These are phyloP conservation scores for Sarcophaga peregrina DNA, from an alignment of 1,140 invertebrate genomes.

Conservation along the genomic window DNA sequence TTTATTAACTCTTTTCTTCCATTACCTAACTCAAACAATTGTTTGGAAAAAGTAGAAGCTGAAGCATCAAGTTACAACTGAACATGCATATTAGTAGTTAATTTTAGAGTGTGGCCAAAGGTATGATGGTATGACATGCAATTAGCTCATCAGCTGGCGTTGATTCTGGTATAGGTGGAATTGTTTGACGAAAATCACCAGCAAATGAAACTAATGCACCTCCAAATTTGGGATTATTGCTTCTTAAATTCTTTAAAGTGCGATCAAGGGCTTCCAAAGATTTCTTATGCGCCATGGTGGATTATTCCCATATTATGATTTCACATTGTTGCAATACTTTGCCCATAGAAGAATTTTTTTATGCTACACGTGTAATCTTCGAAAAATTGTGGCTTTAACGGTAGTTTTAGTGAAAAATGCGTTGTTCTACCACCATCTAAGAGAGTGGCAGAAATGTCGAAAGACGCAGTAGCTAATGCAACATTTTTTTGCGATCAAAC, in stretches of 20 bases:
- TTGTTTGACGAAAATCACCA: conserved; percentile 70
- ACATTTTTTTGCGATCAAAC: conserved; percentile 53
- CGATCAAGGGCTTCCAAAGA: conserved; percentile 65
- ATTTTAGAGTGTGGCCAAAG: conserved; percentile 65
- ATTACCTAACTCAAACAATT: conserved; percentile 46
- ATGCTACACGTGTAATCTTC: conserved; percentile 64
- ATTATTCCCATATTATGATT: conserved; percentile 55
- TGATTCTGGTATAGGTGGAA: conserved; percentile 66
- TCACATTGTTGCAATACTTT: conserved; percentile 53
- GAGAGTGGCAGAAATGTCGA: no score
- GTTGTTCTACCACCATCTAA: no score
- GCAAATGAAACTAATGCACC: conserved; percentile 56
- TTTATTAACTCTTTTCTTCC: conserved; percentile 7
- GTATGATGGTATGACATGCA: no score
- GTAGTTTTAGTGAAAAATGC: no score
- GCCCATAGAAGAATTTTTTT: conserved; percentile 53
- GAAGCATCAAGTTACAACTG: conserved; percentile 43
- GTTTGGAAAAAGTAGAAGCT: conserved; percentile 40
- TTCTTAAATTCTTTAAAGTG: conserved; percentile 62
- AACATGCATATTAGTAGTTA: conserved; percentile 50
- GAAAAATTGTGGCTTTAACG: no score
- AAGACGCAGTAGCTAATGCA: no score
- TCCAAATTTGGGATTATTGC: conserved; percentile 52
- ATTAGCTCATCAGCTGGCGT: conserved; percentile 52
- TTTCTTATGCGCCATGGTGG: no score